Conservation (phyloP, 2,797 vertebrate genomes). For the Mycteria americana region DNA sequence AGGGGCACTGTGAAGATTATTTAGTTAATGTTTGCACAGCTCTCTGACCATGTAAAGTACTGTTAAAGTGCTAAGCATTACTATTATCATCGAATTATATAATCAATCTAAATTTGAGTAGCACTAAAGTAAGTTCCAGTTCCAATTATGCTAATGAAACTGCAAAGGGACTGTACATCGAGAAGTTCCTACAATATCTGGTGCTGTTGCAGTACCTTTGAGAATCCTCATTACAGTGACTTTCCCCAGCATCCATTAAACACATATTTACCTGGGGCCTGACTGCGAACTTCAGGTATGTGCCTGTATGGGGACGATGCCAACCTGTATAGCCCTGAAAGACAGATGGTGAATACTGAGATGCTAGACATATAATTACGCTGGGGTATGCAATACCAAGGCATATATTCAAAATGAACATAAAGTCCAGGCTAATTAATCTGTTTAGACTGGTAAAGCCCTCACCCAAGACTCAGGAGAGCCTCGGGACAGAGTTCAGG, state of each 20-base stretch:
- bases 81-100: conserved; percentile 24
- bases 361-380: fast-evolving
- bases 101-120: conserved; percentile 24
- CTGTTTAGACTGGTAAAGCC: neutral
- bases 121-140: conserved; percentile 8
- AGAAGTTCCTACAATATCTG: neutral
- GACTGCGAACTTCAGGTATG: neutral
- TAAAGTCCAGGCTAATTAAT: neutral
- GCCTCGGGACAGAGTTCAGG: neutral
- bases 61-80: conserved; percentile 18
- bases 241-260: neutral
- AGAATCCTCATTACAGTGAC: neutral
- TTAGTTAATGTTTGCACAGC: conserved; percentile 49
- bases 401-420: neutral
- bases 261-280: neutral
- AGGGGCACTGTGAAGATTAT: conserved; percentile 25
- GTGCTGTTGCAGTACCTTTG: neutral
- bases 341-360: neutral
- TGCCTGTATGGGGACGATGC: neutral
- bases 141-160: conserved; percentile 42
- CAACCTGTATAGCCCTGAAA: neutral
- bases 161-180: neutral
- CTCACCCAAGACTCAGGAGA: neutral
- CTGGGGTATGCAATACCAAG: neutral
- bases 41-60: conserved; percentile 27